Evolutionary conservation across 2,113 vertebrate species (phyloP), one percentile per base, ranked within the genome.

Genomic region (Athene cunicularia): DNA sequence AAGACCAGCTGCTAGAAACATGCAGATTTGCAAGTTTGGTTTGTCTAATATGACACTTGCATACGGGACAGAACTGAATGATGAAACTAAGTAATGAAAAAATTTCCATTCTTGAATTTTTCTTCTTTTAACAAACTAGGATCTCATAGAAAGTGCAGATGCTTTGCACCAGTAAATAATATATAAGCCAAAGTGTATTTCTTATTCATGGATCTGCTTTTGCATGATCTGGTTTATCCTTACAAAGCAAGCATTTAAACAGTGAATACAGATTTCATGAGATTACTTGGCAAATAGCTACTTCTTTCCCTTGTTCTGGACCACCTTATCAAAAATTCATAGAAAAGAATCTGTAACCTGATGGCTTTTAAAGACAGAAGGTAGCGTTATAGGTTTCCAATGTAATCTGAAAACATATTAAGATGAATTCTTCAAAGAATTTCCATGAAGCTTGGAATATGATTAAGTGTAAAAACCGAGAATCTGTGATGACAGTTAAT

Each of bases 171-270:
- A 86, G 47, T 81, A 95, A 91, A 92, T 80, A 83, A 59, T 80
- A 37, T 30, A 47, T 60, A 63, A 59, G 41, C 24, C 24, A 77
- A 95, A 91, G 68, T 16, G 8, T 68, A 71, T 81, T 77, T 83
- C 72, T 92, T 86, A 81, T 92, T 91, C 70, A 87, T 75, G 80
- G 33, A 86, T 83, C 72, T 91, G n/a, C 52, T 93, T 94, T 83
- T 71, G 20, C 43, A 60, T 67, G 52, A 71, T 90, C 22, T 81
- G 47, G 20, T 82, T 88, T 75, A 95, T n/a, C 24, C 92, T 30
- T 87, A 53, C 30, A 81, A 86, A 75, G 30, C 30, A 81, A 74
- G 12, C n/a, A 68, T 74, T 88, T 86, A 75, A 92, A 91, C 35
- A 82, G 14, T 9, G 76, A 76, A 77, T 45, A 49, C 39, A 60